Evolutionary conservation across 2,797 vertebrate genomes (phyloP).

Genomic region (Yasuhikotakia modesta): DNA sequence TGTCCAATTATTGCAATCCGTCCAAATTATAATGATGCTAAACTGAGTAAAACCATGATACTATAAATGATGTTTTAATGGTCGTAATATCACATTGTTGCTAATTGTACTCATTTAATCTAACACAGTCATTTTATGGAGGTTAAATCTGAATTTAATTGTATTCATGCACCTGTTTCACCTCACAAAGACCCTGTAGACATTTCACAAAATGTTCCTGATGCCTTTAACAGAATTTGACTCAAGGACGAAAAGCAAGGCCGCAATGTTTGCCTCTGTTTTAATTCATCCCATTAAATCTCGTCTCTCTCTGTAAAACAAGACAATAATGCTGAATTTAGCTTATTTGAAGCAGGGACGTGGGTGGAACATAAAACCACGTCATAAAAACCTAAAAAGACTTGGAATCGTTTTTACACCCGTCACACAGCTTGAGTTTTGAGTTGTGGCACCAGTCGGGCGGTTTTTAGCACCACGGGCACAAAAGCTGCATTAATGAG

Average conservation of each 20-base stretch:
- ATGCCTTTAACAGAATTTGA: not conserved
- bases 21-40: not conserved
- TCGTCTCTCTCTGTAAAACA: constrained; percentile 60
- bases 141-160: not conserved
- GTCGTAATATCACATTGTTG: not conserved
- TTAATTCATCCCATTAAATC: constrained; percentile 60
- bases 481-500: constrained; percentile 20
- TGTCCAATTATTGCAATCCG: too few species aligned
- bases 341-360: constrained; percentile 55
- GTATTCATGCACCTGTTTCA: not conserved
- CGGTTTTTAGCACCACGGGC: constrained; percentile 5
- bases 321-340: constrained; percentile 52
- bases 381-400: constrained; percentile 65
- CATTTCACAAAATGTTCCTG: not conserved
- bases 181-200: not conserved
- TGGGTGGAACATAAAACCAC: constrained; percentile 57
- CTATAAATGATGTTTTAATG: not conserved
- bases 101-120: not conserved
- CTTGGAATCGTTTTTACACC: not conserved
- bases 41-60: not conserved
- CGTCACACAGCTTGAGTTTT: not conserved
- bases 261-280: constrained; percentile 6
- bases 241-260: constrained; percentile 11
- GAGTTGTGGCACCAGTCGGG: constrained; percentile 43
- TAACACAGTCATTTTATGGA: not conserved